phyloP scores from a whole-genome alignment of 2,888 invertebrate species.

The Xestia sexstrigata region DNA sequence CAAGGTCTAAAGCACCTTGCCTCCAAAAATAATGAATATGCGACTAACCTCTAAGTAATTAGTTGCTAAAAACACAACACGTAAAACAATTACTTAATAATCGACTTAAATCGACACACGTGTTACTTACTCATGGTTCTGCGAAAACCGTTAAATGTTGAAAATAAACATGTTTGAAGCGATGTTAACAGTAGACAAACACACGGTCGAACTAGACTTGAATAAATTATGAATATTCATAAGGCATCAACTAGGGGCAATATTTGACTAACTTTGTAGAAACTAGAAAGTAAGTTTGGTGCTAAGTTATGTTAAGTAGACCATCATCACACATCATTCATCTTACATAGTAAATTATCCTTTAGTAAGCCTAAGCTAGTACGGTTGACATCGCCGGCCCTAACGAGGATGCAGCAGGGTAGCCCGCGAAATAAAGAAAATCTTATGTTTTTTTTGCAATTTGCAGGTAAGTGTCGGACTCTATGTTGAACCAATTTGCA shows the following conservation, averaged over 20 bases:
- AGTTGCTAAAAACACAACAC: conserved; percentile 20
- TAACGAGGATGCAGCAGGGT: too few relatives aligned
- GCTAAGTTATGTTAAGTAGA: conserved; percentile 21
- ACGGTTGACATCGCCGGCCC: too few relatives aligned
- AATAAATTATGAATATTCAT: conserved; percentile 58
- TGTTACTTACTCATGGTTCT: conserved; percentile 39
- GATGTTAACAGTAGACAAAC: conserved; percentile 46
- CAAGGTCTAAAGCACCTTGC: background rate
- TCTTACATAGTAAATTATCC: too few relatives aligned
- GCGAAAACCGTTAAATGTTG: conserved; percentile 42
- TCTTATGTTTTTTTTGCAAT: too few relatives aligned
- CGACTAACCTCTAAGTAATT: conserved; percentile 20
- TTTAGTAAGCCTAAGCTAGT: too few relatives aligned
- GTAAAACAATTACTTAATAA: conserved; percentile 13
- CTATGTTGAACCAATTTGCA: too few relatives aligned
- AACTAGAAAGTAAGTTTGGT: conserved; percentile 50
- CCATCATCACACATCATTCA: background rate
- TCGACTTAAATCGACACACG: conserved; percentile 20
- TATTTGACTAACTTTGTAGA: conserved; percentile 42
- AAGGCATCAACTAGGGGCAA: conserved; percentile 39
- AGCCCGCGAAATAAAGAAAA: too few relatives aligned
- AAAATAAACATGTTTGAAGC: conserved; percentile 48
- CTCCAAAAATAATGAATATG: background rate
- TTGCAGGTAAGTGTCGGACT: too few relatives aligned
- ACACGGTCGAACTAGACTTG: conserved; percentile 28